Conservation (phyloP, 2,797 vertebrate species). For the Hyperoplus immaculatus region DNA sequence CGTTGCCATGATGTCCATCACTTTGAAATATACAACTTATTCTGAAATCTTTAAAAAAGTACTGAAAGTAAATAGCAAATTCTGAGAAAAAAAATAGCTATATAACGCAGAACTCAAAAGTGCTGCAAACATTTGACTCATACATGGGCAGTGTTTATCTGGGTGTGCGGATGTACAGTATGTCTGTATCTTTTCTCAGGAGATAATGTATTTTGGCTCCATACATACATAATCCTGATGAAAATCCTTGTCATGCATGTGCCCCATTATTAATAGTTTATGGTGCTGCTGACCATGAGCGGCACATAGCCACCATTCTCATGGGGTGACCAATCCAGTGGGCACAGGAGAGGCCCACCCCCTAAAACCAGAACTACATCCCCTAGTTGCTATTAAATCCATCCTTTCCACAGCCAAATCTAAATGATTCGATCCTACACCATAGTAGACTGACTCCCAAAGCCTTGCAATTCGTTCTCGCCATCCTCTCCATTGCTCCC, state of each 20-base stretch:
- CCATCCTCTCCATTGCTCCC: slow-evolving; percentile 28
- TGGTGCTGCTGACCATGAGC: slow-evolving; percentile 58
- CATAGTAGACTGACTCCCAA: slow-evolving; percentile 37
- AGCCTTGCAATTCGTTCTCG: slow-evolving; percentile 40
- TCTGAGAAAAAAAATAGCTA: background rate
- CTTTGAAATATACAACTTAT: slow-evolving; percentile 23
- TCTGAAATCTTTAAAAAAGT: background rate
- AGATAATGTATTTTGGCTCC: slow-evolving; percentile 49
- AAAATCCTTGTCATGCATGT: slow-evolving; percentile 74
- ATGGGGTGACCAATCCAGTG: slow-evolving; percentile 58
- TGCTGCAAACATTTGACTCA: background rate
- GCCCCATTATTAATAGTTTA: slow-evolving; percentile 66
- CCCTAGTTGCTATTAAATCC: slow-evolving; percentile 66
- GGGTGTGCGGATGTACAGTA: slow-evolving; percentile 15
- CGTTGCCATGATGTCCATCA: slow-evolving; percentile 4
- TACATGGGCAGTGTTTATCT: slow-evolving; percentile 5
- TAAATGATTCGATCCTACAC: slow-evolving; percentile 76
- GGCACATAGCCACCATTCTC: slow-evolving; percentile 42
- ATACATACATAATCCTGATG: slow-evolving; percentile 73
- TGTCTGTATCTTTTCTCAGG: slow-evolving; percentile 32
- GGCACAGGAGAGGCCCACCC: slow-evolving; percentile 42
- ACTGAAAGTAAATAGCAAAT: slow-evolving; percentile 1
- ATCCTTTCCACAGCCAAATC: slow-evolving; percentile 79
- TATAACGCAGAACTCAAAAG: background rate
- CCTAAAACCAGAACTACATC: slow-evolving; percentile 46